Evolutionary conservation across 2,797 vertebrate genomes (phyloP), one percentile per base, ranked within the genome.

Genomic region (Poeciliopsis paucimaculata): DNA sequence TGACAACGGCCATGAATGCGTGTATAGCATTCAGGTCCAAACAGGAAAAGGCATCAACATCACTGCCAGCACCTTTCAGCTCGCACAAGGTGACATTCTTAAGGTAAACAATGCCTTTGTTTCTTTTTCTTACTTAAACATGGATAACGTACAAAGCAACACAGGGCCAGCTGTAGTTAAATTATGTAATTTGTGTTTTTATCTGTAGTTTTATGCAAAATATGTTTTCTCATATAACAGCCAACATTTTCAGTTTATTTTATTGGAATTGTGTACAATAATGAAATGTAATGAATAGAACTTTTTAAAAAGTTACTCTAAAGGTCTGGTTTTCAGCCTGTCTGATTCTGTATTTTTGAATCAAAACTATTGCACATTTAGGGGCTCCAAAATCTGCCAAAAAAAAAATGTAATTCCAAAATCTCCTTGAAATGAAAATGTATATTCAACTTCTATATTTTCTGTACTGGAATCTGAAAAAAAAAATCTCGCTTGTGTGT

Each of bases 21-120:
- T 99, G 89, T 99, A 99, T 89, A 98, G 96, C 91, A 97, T 99
- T 91, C 98, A 98, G 84, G 98, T 99, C 60, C 97, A 98, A 95
- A 96, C 96, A 86, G 98, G 98, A 76, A 99, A 98, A 93, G 98
- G 98, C 84, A 97, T 99, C 91, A 99, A 98, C 95, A 96, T 99
- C 89, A 97, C 97, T 70, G 97, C 97, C 80, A 95, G 93, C 94
- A 96, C 95, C 53, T 99, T 99, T 93, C 96, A 98, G 75, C 96
- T 99, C 70, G 97, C 97, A 57, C 97, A 97, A 92, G 97, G 98
- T 85, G 98, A 99, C 94, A 93, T 98, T 92, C 95, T 99, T 83
- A 99, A 99, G 97, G 98, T 99, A 96, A 88, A 51, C 31, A 26
- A 53, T 60, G 26, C 45, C 28, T 45, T 28, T 2, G 0, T 31